These are phyloP conservation scores for Apostichopus californicus DNA, from an alignment of 35 echinoderm and acorn worm species.

Conservation along the genomic window DNA sequence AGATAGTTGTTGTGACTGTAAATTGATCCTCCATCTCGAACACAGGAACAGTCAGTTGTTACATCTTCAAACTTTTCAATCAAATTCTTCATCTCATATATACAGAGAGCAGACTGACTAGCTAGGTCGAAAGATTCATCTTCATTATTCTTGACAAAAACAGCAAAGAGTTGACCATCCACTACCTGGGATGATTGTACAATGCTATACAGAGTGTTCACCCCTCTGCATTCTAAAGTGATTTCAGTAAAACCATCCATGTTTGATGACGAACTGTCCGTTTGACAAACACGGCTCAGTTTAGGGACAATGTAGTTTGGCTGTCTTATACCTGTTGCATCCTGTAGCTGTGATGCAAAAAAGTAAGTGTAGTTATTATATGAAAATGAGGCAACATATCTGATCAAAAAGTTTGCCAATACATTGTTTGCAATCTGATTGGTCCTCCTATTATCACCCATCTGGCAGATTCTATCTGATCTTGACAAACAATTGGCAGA, in stretches of 20 bases:
- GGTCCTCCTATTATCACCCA: neutral
- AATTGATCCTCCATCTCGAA: neutral
- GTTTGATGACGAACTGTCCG: neutral
- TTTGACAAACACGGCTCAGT: conserved; percentile 37
- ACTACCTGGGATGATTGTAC: neutral
- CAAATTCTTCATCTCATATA: conserved; percentile 11
- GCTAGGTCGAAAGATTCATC: neutral
- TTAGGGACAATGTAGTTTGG: neutral
- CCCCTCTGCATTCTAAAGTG: conserved; percentile 16
- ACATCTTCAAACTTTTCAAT: neutral
- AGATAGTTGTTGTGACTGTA: neutral
- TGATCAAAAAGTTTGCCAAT: neutral
- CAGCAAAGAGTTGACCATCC: conserved; percentile 27
- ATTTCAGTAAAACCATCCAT: conserved; percentile 30
- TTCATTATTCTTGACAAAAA: conserved; percentile 29
- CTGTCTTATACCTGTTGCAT: neutral
- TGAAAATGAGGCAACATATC: conserved; percentile 13
- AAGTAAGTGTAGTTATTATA: neutral
- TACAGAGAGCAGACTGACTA: conserved; percentile 28
- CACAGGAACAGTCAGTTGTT: neutral
- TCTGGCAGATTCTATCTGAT: neutral
- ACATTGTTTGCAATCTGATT: neutral
- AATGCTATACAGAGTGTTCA: neutral
- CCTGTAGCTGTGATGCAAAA: neutral
- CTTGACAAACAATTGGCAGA: neutral